Base-by-base conservation (phyloP, 2,113 vertebrate species). In the Megalops atlanticus region DNA sequence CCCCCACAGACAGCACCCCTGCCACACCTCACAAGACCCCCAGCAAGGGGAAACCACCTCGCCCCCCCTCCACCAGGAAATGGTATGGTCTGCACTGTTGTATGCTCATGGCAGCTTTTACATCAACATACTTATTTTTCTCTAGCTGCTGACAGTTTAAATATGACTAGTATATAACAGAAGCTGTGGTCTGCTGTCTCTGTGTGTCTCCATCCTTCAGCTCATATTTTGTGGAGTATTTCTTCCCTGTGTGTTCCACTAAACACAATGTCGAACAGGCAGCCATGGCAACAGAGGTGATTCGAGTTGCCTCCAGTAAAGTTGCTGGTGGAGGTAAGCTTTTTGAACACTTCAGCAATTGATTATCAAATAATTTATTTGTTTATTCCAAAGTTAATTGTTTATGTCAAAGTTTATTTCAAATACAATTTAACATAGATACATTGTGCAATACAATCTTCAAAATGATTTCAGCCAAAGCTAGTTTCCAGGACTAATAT, bases 151-250 rank as follows among this genome's bases (percentile, higher is more conserved):
- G 36, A 18, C 12, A 21, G 16, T 14, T 31, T 24, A 38, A 4
- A 27, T 73, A 8, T 36, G 16, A 2, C 3, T 39, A 18, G 1
- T 74, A 21, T 52, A 6, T 74, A 68, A 76, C 10, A 38, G 58
- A 18, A n/a, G 24, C 21, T 83, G 15, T 24, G 5, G 1, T 2
- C 73, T 8, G 38, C 0, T n/a, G 0, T 54, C 15, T 45, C 6
- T 73, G 0, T 80, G 6, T 79, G 2, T 54, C 39, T 5, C 41
- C 38, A 80, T 82, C 81, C 52, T 24, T 10, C 45, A 99, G 98
- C 82, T 96, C 96, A 4, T 99, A 96, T 91, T 97, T 98, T 90
- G 92, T 99, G 24, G 96, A 99, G 88, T 99, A 94, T 64, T 82
- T 91, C 18, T 96, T 99, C 84, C 97, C 97, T 0, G 82, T 92